Evolutionary conservation across 2,888 invertebrate genomes (phyloP).

Genomic region (Sthenelais limicola): DNA sequence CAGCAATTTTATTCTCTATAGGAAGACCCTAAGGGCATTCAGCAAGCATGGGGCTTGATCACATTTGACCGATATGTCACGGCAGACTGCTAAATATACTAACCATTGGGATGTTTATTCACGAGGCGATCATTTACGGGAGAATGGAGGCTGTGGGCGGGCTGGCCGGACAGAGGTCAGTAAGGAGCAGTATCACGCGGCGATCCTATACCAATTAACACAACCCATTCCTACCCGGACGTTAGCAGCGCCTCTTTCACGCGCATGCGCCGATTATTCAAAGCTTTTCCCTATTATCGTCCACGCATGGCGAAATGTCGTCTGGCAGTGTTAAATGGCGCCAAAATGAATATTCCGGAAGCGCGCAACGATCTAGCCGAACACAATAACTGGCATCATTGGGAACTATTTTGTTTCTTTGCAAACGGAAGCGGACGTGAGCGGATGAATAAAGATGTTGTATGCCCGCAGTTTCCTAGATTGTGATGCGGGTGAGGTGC

Average conservation of each 20-base stretch:
- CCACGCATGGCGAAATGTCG: conserved; percentile 14
- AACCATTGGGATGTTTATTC: too few relatives aligned
- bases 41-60: too few relatives aligned
- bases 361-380: not conserved
- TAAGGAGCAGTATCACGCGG: too few relatives aligned
- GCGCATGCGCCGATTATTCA: conserved; percentile 15
- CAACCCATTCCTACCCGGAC: too few relatives aligned
- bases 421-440: not conserved
- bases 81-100: too few relatives aligned
- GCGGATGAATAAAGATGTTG: not conserved
- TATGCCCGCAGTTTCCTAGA: not conserved
- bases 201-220: too few relatives aligned
- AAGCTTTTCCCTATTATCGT: conserved; percentile 19
- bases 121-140: too few relatives aligned
- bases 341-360: conserved; percentile 35
- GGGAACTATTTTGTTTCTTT: conserved; percentile 21
- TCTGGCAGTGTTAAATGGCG: conserved; percentile 11
- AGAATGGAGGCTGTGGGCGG: too few relatives aligned
- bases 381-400: not conserved
- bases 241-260: conserved; percentile 6
- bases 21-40: too few relatives aligned
- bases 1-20: too few relatives aligned
- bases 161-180: too few relatives aligned
- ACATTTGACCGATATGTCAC: too few relatives aligned
- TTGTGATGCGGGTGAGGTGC: not conserved